Evolutionary conservation across 2,888 invertebrate species (phyloP).

Genomic region (Eupithecia insigniata): DNA sequence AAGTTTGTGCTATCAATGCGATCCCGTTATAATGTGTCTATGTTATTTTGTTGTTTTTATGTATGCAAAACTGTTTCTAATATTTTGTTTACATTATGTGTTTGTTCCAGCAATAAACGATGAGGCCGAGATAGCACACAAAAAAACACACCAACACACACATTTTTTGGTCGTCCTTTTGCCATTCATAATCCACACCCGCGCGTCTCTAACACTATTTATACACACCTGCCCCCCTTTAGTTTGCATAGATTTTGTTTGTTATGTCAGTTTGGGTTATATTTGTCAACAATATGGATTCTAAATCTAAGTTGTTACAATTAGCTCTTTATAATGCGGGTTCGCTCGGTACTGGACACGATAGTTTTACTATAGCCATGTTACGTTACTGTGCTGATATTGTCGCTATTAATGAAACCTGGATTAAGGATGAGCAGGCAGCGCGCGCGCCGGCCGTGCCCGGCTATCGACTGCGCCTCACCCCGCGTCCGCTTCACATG

Average conservation of each 20-base stretch:
- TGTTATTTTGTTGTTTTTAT: not conserved
- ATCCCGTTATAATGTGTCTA: too few species aligned
- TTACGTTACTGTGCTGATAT: too few species aligned
- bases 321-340: constrained; percentile 18
- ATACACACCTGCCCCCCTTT: not conserved
- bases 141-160: not conserved
- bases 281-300: not conserved
- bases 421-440: too few species aligned
- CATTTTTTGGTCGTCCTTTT: not conserved
- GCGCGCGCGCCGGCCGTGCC: too few species aligned
- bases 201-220: not conserved
- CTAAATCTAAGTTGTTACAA: constrained; percentile 8
- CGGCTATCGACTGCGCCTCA: too few species aligned
- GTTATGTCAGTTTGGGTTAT: not conserved
- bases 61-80: not conserved
- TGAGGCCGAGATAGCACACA: not conserved
- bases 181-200: not conserved
- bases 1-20: too few species aligned
- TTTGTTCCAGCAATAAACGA: not conserved
- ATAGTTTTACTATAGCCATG: constrained; percentile 15
- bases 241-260: not conserved
- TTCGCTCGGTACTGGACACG: constrained; percentile 7
- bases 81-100: not conserved
- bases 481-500: too few species aligned
- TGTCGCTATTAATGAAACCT: too few species aligned